A percentile compares a stretch with the other conserved stretches of the same genome.
phyloP scores from a whole-genome alignment of 2,888 invertebrate species.

The Melolontha melolontha region DNA sequence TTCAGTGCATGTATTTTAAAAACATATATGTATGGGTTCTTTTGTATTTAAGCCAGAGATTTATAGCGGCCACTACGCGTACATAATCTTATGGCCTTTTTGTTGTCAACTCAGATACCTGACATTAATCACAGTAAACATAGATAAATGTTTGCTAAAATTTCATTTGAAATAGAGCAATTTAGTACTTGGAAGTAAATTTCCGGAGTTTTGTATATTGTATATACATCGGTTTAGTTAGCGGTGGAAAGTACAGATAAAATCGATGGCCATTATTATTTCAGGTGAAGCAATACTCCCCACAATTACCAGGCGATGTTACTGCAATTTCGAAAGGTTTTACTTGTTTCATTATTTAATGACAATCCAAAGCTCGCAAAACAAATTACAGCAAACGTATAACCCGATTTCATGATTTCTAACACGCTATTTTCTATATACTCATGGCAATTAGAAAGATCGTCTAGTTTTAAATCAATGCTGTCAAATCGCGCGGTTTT shows the following conservation, averaged over 20 bases:
- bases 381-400: slow-evolving; percentile 2
- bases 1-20: no score
- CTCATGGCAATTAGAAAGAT: background rate
- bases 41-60: no score
- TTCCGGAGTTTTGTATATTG: no score
- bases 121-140: no score
- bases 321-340: slow-evolving; percentile 1
- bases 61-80: no score
- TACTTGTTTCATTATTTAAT: slow-evolving; percentile 12
- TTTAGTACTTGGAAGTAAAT: no score
- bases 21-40: no score
- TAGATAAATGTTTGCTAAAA: no score
- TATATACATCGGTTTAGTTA: no score
- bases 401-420: background rate
- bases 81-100: no score
- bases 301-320: background rate
- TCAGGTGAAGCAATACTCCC: background rate
- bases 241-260: background rate
- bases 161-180: no score
- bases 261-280: slow-evolving; percentile 4
- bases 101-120: no score
- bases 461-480: slow-evolving; percentile 6
- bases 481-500: background rate
- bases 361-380: background rate
- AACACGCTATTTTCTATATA: slow-evolving; percentile 5